Evolutionary conservation across 1,140 invertebrate species (phyloP), one percentile per base, ranked within the genome.

Genomic region (Lanistes nyassanus): DNA sequence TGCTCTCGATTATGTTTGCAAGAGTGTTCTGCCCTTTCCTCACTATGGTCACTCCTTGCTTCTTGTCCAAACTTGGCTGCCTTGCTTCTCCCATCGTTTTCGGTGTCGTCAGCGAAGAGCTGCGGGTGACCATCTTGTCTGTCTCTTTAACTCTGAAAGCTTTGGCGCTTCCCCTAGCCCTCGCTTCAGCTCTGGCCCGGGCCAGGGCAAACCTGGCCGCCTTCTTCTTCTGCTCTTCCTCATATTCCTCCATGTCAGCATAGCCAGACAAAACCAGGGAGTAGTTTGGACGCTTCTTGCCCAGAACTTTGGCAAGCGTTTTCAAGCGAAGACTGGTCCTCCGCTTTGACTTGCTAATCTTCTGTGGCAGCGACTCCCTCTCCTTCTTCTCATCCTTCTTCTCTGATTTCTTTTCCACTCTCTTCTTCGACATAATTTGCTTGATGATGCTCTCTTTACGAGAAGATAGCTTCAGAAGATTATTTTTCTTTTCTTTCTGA

Each of bases 141-240:
- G 55, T 23, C 39, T 65, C 56, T 31, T 73, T 77, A 23, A 53
- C 2, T 56, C 53, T 58, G n/a, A 1, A 9, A 0, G 53, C n/a
- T 26, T 58, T 74, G 26, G 34, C 65, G 23, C 37, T 67, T 34
- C 36, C 66, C 31, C 64, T 37, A n/a, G 66, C 74, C 26, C 66
- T 56, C 23, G 55, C 66, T 75, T 66, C 74, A 19, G 64, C 55
- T 51, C 55, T 68, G 47, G 69, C 66, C 39, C 69, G 76, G 36
- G 78, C 74, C 16, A 71, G 67, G 21, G 68, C 58, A 5, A 75
- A 79, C 23, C 73, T 76, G 23, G 71, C 60, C 0, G 79, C 74
- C 42, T 75, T 69, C 39, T 80, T 80, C 58, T 80, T 80, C 69
- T 77, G 76, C 60, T 75, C 75, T 13, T 47, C 58, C 26, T 70